These are phyloP conservation scores for Torymus aiolomorphi DNA, from an alignment of 2,888 invertebrate species.

Conservation along the genomic window DNA sequence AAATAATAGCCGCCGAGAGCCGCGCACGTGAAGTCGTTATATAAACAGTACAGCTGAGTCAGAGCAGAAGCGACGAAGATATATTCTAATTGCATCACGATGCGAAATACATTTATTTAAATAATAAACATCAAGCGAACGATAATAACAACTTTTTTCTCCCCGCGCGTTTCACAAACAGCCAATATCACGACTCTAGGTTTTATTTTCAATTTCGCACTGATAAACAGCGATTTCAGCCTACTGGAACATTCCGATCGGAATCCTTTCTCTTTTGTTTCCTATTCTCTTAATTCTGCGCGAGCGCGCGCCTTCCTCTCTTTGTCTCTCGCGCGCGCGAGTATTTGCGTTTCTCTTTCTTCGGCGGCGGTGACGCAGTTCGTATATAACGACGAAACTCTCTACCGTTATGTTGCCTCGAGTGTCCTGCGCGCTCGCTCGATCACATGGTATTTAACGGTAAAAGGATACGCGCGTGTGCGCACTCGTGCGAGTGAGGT, in stretches of 20 bases:
- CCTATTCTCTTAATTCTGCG: background rate
- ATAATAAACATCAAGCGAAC: too few relatives aligned
- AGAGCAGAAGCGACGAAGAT: too few relatives aligned
- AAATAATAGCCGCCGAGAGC: too few relatives aligned
- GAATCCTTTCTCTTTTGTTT: conserved; percentile 36
- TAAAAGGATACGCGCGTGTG: conserved; percentile 19
- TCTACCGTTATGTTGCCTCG: conserved; percentile 47
- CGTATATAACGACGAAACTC: background rate
- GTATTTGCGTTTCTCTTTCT: conserved; percentile 51
- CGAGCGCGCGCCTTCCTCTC: conserved; percentile 1
- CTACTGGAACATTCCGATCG: background rate
- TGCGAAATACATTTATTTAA: too few relatives aligned
- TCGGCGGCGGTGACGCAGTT: conserved; percentile 28
- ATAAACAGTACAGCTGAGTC: too few relatives aligned
- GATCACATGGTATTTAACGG: conserved; percentile 50
- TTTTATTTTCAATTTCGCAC: too few relatives aligned
- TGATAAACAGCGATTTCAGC: too few relatives aligned
- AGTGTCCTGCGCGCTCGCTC: background rate
- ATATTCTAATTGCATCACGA: too few relatives aligned
- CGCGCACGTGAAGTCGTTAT: too few relatives aligned
- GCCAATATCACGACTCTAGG: too few relatives aligned
- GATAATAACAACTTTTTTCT: too few relatives aligned
- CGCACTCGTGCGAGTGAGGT: conserved; percentile 1
- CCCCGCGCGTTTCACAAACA: too few relatives aligned
- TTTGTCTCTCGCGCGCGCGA: background rate